Evolutionary conservation across 2,113 vertebrate genomes (phyloP), one percentile per base, ranked within the genome.

Genomic region (Chaenogobius annularis): DNA sequence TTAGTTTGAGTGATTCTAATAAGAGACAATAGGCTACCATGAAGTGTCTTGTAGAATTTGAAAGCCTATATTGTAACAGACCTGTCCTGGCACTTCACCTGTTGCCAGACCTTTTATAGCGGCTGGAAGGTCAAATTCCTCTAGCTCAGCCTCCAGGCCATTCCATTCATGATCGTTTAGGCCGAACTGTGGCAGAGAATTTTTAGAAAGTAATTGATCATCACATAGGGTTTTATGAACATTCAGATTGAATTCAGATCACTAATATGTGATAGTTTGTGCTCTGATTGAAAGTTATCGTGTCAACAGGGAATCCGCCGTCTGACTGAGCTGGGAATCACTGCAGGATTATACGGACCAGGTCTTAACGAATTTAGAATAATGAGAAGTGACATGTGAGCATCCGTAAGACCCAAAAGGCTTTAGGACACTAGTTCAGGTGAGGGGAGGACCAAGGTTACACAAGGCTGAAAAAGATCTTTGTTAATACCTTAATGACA

Each of bases 341-440:
- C 84, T 46, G 90, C 91, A 90, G 80, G 91, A 92, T 93, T 92
- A 92, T 79, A 80, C 64, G 75, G 89, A 91, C 86, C 70, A 81
- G 79, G 88, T 89, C 83, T 70, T 43, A 73, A 81, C 86, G 83
- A 88, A 47, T 35, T 71, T 10, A 75, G 75, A 74, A 81, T 92
- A 90, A 92, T 92, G 88, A 85, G 76, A 77, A 78, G 68, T 87
- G 92, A 82, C 91, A 84, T 68, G 71, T 56, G 78, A 44, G 58
- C 63, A 43, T 78, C 80, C 70, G 67, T 87, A 90, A 90, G 79
- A 86, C 70, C 37, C 81, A 92, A 92, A 93, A 92, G 90, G 84
- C 73, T 84, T 76, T 79, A 85, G 91, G 64, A 83, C 80, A 64
- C 82, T 79, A 66, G 89, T 89, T 93, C 86, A 90, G 48, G 74